phyloP scores from a whole-genome alignment of 2,888 invertebrate genomes.

The Thera obeliscata region DNA sequence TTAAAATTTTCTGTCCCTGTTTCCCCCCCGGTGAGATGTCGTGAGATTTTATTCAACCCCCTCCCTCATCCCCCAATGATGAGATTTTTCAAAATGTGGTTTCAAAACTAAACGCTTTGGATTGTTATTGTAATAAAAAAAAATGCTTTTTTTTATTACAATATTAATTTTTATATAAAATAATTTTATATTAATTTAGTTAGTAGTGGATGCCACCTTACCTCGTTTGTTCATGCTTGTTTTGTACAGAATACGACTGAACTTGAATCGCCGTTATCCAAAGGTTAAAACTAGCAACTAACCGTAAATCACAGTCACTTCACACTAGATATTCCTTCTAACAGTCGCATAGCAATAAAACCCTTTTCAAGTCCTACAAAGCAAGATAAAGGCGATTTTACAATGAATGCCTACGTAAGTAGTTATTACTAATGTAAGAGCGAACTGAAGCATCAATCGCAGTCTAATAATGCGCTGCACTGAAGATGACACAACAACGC shows the following conservation, averaged over 20 bases:
- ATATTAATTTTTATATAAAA: too few species aligned
- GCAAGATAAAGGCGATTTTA: conserved; percentile 29
- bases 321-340: not conserved
- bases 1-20: too few species aligned
- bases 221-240: too few species aligned
- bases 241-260: not conserved
- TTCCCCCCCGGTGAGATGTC: too few species aligned
- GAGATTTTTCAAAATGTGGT: too few species aligned
- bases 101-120: too few species aligned
- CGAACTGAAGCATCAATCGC: conserved; percentile 42
- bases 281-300: not conserved
- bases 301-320: not conserved
- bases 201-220: too few species aligned
- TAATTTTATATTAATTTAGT: too few species aligned
- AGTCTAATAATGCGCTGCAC: conserved; percentile 38
- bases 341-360: conserved; percentile 5
- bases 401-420: conserved; percentile 20
- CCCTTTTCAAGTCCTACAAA: conserved; percentile 22
- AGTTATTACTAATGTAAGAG: conserved; percentile 34
- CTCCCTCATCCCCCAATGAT: too few species aligned
- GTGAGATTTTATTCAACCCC: too few species aligned
- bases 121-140: too few species aligned
- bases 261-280: not conserved
- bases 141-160: too few species aligned
- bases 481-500: conserved; percentile 32